These are phyloP conservation scores for Eudemis profundana DNA, from an alignment of 2,888 invertebrate genomes.

Conservation along the genomic window DNA sequence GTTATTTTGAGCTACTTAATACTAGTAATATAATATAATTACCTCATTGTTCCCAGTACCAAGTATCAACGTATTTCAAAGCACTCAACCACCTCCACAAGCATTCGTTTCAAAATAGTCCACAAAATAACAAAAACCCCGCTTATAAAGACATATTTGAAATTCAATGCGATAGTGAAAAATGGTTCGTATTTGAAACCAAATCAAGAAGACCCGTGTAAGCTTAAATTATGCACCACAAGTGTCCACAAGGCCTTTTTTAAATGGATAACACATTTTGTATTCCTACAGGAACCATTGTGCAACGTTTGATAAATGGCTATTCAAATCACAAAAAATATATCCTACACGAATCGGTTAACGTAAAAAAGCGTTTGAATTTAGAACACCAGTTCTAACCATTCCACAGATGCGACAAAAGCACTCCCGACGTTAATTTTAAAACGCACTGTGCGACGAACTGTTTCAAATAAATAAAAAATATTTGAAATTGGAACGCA, in stretches of 20 bases:
- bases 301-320: slow-evolving; percentile 42
- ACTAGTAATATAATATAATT: slow-evolving; percentile 50
- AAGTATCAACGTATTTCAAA: slow-evolving; percentile 37
- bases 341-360: not conserved
- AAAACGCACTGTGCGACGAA: not conserved
- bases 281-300: slow-evolving; percentile 33
- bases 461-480: slow-evolving; percentile 19
- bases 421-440: not conserved
- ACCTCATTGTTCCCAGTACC: slow-evolving; percentile 65
- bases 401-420: too few species aligned
- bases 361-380: not conserved
- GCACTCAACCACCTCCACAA: slow-evolving; percentile 67
- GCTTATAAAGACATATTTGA: slow-evolving; percentile 82
- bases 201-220: slow-evolving; percentile 62
- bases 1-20: not conserved
- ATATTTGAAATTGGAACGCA: slow-evolving; percentile 44
- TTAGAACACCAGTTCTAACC: not conserved
- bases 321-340: slow-evolving; percentile 31
- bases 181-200: slow-evolving; percentile 72
- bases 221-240: slow-evolving; percentile 69
- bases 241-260: slow-evolving; percentile 67
- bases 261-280: slow-evolving; percentile 50
- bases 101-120: slow-evolving; percentile 71
- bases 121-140: slow-evolving; percentile 69
- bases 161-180: slow-evolving; percentile 81